Base-by-base conservation (phyloP, 1,140 invertebrate genomes). In the Calliphora vicina region DNA sequence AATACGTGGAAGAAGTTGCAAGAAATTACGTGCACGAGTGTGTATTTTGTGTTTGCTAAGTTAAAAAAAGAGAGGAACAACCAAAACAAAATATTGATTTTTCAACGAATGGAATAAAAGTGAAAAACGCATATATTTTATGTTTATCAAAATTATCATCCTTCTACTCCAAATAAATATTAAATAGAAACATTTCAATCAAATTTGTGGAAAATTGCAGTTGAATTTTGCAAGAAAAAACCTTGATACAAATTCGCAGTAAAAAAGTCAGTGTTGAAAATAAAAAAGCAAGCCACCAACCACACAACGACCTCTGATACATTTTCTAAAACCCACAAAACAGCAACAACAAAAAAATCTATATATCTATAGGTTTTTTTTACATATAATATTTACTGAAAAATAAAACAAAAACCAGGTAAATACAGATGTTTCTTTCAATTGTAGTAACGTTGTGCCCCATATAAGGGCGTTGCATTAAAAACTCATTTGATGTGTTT, bases 41-140 rank as follows among this genome's bases (percentile, higher is more conserved):
- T 61, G 13, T 17, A 6, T 57, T 57, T 57, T 57, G 50, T n/a
- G n/a, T n/a, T n/a, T n/a, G n/a, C n/a, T n/a, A n/a, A n/a, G n/a
- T n/a, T n/a, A 17, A n/a, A 67, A 12, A 67, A 67, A 10, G n/a
- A 23, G n/a, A 67, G 57, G 61, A 23, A 23, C 10, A 67, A 35
- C 35, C 61, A 67, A 67, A 67, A 67, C n/a, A 67, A 67, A n/a
- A 23, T 67, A 67, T 67, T 67, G 61, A 67, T 67, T 67, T 67
- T 67, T 23, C 61, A 67, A 67, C 61, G 61, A 50, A 50, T 10
- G 10, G 6, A 35, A 35, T 45, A 50, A 13, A 50, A 50, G 35
- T 35, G 45, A 50, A 50, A 50, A 50, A 17, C 10, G 10, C 45
- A 50, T 50, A 50, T 1, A 15, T 43, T 43, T 43, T 50, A 15